Base-by-base conservation (phyloP, 2,797 vertebrate genomes). In the Balearica regulorum region DNA sequence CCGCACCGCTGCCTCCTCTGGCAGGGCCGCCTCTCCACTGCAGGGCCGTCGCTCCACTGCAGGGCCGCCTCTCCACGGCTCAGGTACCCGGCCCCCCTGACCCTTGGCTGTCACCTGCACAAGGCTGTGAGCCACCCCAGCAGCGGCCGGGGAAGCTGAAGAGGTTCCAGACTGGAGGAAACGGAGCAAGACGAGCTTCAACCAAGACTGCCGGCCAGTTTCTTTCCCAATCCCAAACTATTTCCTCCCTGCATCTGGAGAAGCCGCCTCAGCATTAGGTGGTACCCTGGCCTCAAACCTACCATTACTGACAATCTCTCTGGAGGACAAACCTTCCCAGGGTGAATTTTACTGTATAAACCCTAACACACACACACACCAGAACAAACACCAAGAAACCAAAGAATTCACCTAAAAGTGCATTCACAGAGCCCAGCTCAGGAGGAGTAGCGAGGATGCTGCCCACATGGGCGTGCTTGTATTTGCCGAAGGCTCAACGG, bases 51-150 rank as follows among this genome's bases (percentile, higher is more conserved):
- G 14, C 69, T 18, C 33, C 41, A 2, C 4, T 29, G 46, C 57
- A 54, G n/a, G 60, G 1, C 26, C 39, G 46, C 48, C 58, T 28
- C 46, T 20, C 24, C 51, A 7, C 0, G 3, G 20, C 61, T 12
- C 1, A 0, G 41, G 53, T 5, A n/a, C 44, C n/a, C 31, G 13
- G 44, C 44, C 33, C 16, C 51, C 20, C 54, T 77, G 33, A 11
- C 5, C 14, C 62, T 25, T 29, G 16, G 41, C 21, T 29, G 22
- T 12, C 33, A 16, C 46, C 17, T 11, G 16, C 2, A 0, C 31
- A n/a, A 31, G 26, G 49, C 49, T 72, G 41, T 1, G 1, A 82
- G 71, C 66, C 15, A 9, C n/a, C 15, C 51, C 0, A 0, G 37
- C 37, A 20, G 60, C 6, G 10, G 16, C 69, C 10, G 4, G n/a